Evolutionary conservation across 1,140 invertebrate species (phyloP), one percentile per base, ranked within the genome.

Genomic region (Diuraphis noxia): DNA sequence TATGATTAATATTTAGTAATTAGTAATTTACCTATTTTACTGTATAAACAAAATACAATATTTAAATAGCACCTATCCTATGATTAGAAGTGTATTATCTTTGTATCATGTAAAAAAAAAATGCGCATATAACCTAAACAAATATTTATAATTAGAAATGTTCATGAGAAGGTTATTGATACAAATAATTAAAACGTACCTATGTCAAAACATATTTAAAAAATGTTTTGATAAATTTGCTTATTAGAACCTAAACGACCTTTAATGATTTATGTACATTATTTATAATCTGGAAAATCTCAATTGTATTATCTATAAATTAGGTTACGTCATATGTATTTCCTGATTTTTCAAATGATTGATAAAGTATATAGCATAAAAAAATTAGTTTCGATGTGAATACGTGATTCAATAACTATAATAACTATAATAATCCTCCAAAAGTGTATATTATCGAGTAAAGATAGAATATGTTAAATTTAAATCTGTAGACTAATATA

Each of bases 231-330:
- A 86, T 86, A 85, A 38, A 85, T 34, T 9, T 21, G 41, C 13
- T 8, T 85, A 43, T 86, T 46, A 21, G 25, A 40, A 84, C 30
- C 30, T 84, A 84, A 72, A 84, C 34, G 43, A 86, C 43, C 43
- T 86, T 86, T 86, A 7, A 86, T 86, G n/a, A 46, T 86, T 36
- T 49, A 34, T 86, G 21, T 34, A 34, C 1, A 49, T 21, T 86
- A 49, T 86, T 49, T 86, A 36, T 86, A 49, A 86, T 86, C 43
- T 23, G 19, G 49, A 86, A n/a, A 46, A 23, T 85, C 21, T 86
- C 1, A 10, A 19, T n/a, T 86, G n/a, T 36, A 49, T 23, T 86
- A 86, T 40, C 36, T 52, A 2, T 56, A 40, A 87, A 40, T 56
- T 87, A 56, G 49, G 23, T 36, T 17, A 87, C n/a, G n/a, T 72